These are phyloP conservation scores for Seriola quinqueradiata DNA, from an alignment of 2,113 vertebrate species.

Conservation along the genomic window DNA sequence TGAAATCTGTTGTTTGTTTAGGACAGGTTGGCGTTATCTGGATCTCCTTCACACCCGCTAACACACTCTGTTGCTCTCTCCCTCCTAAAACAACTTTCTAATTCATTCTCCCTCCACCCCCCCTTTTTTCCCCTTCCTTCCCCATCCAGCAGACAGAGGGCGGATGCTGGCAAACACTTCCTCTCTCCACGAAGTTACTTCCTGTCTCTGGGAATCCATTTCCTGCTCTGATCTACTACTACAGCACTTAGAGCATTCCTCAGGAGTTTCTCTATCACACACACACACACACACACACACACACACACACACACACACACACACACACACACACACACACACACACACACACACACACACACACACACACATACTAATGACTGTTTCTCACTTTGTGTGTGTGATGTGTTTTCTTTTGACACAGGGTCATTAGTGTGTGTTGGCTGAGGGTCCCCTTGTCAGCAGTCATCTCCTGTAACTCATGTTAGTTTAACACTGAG, in stretches of 20 bases:
- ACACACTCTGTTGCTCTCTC: neutral
- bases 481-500: neutral
- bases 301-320: slow-evolving; percentile 14
- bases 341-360: slow-evolving; percentile 14
- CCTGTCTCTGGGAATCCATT: slow-evolving; percentile 84
- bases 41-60: slow-evolving; percentile 5
- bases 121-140: slow-evolving; percentile 63
- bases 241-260: slow-evolving; percentile 70
- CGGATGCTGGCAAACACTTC: slow-evolving; percentile 89
- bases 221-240: slow-evolving; percentile 85
- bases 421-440: slow-evolving; percentile 16
- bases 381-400: slow-evolving; percentile 4
- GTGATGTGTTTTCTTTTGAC: slow-evolving; percentile 49
- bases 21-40: slow-evolving; percentile 5
- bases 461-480: slow-evolving; percentile 31
- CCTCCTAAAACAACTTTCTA: slow-evolving; percentile 46
- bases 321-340: neutral
- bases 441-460: slow-evolving; percentile 15
- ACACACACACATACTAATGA: neutral
- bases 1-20: slow-evolving; percentile 21
- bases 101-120: slow-evolving; percentile 9
- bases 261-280: slow-evolving; percentile 31
- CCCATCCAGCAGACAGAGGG: slow-evolving; percentile 82
- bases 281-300: slow-evolving; percentile 11
- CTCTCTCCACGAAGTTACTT: slow-evolving; percentile 80